A percentile compares a stretch with the other conserved stretches of the same genome.
These are phyloP conservation scores for Drosophila pseudoananassae DNA, from an alignment of 1,140 invertebrate species.

Conservation along the genomic window DNA sequence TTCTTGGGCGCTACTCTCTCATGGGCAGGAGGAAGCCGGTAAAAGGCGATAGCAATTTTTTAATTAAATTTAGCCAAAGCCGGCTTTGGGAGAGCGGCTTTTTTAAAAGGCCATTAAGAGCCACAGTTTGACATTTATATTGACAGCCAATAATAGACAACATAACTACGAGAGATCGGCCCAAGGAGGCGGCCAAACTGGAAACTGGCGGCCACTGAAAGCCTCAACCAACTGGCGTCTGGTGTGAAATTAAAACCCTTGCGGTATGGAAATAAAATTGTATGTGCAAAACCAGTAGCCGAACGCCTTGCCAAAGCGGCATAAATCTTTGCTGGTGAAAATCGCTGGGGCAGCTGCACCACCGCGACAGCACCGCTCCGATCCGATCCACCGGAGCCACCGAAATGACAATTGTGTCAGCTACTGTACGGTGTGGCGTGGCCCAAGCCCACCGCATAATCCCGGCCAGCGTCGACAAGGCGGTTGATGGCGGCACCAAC, in stretches of 20 bases:
- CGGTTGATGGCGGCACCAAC: constrained; percentile 50
- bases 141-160: constrained; percentile 82
- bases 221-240: constrained; percentile 43
- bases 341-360: constrained; percentile 37
- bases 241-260: constrained; percentile 72
- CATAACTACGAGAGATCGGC: constrained; percentile 65
- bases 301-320: constrained; percentile 41
- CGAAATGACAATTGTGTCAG: constrained; percentile 83
- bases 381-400: constrained; percentile 24
- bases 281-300: constrained; percentile 71
- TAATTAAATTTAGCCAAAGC: constrained; percentile 67
- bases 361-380: neutral
- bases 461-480: constrained; percentile 32
- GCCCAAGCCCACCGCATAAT: constrained; percentile 23
- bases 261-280: constrained; percentile 52
- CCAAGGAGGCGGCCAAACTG: constrained; percentile 21
- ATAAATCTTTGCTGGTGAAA: constrained; percentile 72
- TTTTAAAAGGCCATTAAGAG: constrained; percentile 73
- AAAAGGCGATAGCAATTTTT: constrained; percentile 38
- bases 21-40: constrained; percentile 5
- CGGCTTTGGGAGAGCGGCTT: constrained; percentile 43
- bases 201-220: constrained; percentile 7
- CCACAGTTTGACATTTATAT: constrained; percentile 80
- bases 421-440: constrained; percentile 60
- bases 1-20: constrained; percentile 21